Evolutionary conservation across 2,888 invertebrate species (phyloP), one percentile per base, ranked within the genome.

Genomic region (Oxytorus armatus): DNA sequence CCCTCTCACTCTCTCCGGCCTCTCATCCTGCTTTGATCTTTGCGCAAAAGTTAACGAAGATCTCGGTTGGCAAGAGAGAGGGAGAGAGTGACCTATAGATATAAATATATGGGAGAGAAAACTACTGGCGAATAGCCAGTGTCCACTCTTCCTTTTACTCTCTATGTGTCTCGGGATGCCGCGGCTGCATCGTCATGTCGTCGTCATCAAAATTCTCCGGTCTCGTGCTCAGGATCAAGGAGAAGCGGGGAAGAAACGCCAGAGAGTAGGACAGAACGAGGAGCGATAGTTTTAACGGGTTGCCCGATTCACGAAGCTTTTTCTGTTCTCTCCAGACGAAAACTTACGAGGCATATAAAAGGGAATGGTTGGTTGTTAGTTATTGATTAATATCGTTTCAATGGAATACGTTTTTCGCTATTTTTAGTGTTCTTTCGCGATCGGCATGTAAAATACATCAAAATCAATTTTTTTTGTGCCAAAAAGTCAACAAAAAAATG

Each of bases 171-270:
- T 69, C 55, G 55, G 51, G 55, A 70, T 61, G 75, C 59, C 65
- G 65, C 66, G 66, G 21, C 55, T 73, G 76, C 76, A 80, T 63
- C 66, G 79, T 80, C 79, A 76, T 73, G 79, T 76, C 75, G 66
- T 66, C 70, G 75, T 59, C 75, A 79, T 79, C 75, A 79, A 86
- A 85, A 85, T 85, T 86, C 86, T 84, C 81, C 81, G 57, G 57
- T 33, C 57, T 66, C 55, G n/a, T n/a, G n/a, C 36, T 25, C 59
- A 33, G 47, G 74, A 69, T 53, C 21, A 42, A 39, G 14, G 33
- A 68, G 53, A 21, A 59, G 42, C 49, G 25, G 14, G 39, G 10
- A 11, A 29, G 53, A 51, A 21, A 8, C 3, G 65, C 29, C 61
- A 25, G 29, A 51, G 47, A 53, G 11, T 16, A 49, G 61, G 55